Conservation (phyloP, 2,888 invertebrate species). For the Lycaena phlaeas region DNA sequence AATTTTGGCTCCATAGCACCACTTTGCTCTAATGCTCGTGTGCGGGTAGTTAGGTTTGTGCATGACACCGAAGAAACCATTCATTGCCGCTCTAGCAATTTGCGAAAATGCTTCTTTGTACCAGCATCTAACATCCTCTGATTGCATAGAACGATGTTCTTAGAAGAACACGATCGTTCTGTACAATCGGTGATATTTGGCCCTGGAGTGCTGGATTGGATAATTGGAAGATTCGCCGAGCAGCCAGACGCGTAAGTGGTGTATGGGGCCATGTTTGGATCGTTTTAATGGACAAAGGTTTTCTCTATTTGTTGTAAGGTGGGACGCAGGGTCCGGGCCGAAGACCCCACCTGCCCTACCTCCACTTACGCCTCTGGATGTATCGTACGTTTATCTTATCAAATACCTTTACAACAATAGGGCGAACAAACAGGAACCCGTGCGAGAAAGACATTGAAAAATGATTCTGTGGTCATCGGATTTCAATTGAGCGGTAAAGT, state of each 20-base stretch:
- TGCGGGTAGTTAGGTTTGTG: constrained; percentile 38
- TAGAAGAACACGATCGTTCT: constrained; percentile 11
- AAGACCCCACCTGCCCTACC: constrained; percentile 72
- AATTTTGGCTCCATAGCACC: constrained; percentile 64
- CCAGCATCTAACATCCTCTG: constrained; percentile 13
- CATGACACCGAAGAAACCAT: constrained; percentile 32
- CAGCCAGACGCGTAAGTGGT: constrained; percentile 69
- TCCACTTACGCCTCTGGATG: constrained; percentile 75
- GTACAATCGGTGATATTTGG: constrained; percentile 22
- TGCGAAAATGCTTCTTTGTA: constrained; percentile 20
- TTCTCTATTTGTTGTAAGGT: constrained; percentile 71
- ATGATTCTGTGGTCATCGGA: too few species aligned
- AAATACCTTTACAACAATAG: constrained; percentile 37
- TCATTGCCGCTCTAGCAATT: constrained; percentile 23
- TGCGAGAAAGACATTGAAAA: too few species aligned
- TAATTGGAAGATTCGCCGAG: constrained; percentile 31
- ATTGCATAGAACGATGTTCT: constrained; percentile 15
- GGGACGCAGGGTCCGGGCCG: constrained; percentile 70
- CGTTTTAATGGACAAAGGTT: constrained; percentile 57
- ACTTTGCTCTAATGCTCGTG: constrained; percentile 63
- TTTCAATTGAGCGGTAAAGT: too few species aligned
- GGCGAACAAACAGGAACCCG: constrained; percentile 22
- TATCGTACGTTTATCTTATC: constrained; percentile 62
- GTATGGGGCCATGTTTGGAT: constrained; percentile 53
- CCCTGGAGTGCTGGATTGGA: not conserved